These are phyloP conservation scores for Polietes domitor DNA, from an alignment of 2,888 invertebrate species.

Conservation along the genomic window DNA sequence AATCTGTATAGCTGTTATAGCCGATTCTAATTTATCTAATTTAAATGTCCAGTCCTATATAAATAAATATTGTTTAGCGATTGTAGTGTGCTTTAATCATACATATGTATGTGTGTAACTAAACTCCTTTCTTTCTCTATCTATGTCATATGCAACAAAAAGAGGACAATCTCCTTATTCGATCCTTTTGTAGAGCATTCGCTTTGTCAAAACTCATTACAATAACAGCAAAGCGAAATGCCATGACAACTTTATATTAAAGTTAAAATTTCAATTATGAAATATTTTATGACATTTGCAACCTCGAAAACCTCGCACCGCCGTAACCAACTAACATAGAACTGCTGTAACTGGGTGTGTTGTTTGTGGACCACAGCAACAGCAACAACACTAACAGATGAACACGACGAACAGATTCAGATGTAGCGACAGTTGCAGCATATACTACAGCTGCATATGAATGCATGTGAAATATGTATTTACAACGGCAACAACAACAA, in stretches of 20 bases:
- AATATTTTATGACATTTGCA: constrained; percentile 1
- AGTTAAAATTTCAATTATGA: constrained; percentile 1
- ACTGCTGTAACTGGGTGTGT: neutral
- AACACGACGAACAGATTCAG: neutral
- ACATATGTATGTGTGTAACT: too few species aligned
- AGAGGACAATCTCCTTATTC: too few species aligned
- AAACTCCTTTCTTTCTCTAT: too few species aligned
- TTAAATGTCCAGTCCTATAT: too few species aligned
- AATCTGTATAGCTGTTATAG: too few species aligned
- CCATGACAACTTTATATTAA: neutral
- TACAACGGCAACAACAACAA: too few species aligned
- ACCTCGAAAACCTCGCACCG: neutral
- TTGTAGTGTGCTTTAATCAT: too few species aligned
- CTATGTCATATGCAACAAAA: too few species aligned
- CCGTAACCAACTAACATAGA: neutral
- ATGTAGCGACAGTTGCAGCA: neutral
- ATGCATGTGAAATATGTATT: constrained; percentile 10
- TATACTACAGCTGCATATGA: neutral
- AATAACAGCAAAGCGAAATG: neutral
- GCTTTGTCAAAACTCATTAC: neutral
- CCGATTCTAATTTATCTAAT: too few species aligned
- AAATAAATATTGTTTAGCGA: too few species aligned
- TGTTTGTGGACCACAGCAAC: neutral
- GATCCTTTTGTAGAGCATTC: too few species aligned
- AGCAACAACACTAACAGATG: neutral